phyloP scores from a whole-genome alignment of 2,797 vertebrate genomes.

The Gallinago stenura region DNA sequence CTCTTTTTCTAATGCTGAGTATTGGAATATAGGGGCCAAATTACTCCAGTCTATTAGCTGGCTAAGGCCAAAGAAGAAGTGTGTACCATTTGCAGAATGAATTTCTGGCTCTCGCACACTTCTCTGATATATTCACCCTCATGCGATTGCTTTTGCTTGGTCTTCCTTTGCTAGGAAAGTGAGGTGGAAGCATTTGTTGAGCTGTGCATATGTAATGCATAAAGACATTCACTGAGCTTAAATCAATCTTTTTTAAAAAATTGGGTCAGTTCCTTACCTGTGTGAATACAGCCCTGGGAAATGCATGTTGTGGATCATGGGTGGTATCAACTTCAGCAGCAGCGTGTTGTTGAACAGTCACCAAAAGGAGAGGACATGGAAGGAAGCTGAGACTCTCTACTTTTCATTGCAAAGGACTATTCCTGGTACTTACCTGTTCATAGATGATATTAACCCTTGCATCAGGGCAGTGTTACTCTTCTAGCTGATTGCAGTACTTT shows the following conservation, averaged over 20 bases:
- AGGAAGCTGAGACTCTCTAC: neutral
- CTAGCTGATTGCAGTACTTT: neutral
- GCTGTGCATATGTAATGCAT: rapidly evolving
- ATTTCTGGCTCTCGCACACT: neutral
- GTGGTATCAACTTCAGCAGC: neutral
- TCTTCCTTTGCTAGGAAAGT: neutral
- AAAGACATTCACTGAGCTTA: neutral
- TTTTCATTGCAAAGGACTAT: neutral
- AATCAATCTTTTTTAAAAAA: neutral
- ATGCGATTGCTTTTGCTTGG: neutral
- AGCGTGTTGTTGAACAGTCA: neutral
- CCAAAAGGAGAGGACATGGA: rapidly evolving
- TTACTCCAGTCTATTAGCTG: neutral
- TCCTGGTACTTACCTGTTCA: neutral
- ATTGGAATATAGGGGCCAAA: neutral
- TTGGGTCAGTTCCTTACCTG: neutral
- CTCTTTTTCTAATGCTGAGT: neutral
- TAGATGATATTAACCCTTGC: neutral
- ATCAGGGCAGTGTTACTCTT: neutral
- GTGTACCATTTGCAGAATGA: neutral
- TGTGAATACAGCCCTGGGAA: neutral
- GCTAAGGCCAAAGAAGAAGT: neutral
- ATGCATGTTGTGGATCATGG: neutral
- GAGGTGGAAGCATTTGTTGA: neutral
- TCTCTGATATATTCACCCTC: neutral